phyloP scores from a whole-genome alignment of 2,888 invertebrate genomes.

The Craniophora ligustri region DNA sequence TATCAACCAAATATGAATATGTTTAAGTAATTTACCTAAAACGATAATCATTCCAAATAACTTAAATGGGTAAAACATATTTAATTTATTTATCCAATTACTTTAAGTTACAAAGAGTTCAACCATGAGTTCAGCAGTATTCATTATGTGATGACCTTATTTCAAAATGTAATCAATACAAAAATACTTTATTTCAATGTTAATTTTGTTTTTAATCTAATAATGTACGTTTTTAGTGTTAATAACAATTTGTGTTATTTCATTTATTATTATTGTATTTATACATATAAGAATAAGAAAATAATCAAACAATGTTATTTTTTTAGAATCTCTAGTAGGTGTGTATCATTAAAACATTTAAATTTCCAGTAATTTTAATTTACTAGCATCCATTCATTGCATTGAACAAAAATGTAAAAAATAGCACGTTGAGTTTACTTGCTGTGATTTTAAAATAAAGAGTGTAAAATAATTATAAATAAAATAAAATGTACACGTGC shows the following conservation, averaged over 20 bases:
- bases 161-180: constrained; percentile 40
- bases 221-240: constrained; percentile 11
- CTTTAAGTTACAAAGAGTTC: constrained; percentile 47
- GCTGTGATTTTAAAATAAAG: constrained; percentile 62
- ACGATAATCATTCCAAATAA: constrained; percentile 47
- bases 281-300: constrained; percentile 15
- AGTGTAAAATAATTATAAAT: constrained; percentile 54
- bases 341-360: constrained; percentile 14
- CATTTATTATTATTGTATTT: constrained; percentile 28
- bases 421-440: constrained; percentile 50
- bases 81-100: constrained; percentile 29
- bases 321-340: constrained; percentile 51
- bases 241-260: constrained; percentile 19
- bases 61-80: constrained; percentile 3
- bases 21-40: background rate
- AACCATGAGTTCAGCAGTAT: constrained; percentile 58
- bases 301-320: constrained; percentile 16
- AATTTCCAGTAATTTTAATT: constrained; percentile 25
- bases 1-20: background rate
- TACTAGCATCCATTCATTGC: constrained; percentile 9
- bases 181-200: constrained; percentile 54
- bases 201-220: constrained; percentile 44
- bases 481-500: constrained; percentile 55
- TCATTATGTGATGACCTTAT: constrained; percentile 57
- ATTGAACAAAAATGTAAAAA: constrained; percentile 27